Conservation (phyloP, 1,140 invertebrate species). For the Drosophila miranda region DNA sequence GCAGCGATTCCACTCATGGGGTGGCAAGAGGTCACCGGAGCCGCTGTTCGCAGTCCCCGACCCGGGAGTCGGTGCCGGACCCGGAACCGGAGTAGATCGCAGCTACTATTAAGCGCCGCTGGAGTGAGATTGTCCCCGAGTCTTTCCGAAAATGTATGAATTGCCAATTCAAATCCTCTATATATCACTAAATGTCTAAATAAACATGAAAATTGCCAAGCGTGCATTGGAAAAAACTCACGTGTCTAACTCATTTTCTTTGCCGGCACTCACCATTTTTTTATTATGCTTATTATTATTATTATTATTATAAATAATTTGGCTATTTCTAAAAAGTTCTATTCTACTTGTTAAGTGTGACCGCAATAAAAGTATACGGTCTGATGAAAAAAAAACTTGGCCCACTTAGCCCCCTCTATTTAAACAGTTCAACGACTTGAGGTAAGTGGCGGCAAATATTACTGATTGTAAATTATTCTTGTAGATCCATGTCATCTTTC, state of each 20-base stretch:
- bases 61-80: slow-evolving; percentile 5
- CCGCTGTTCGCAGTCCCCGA: slow-evolving; percentile 23
- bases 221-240: slow-evolving; percentile 12
- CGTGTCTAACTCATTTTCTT: background rate
- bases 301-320: too few species aligned
- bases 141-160: slow-evolving; percentile 65
- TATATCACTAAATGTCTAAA: slow-evolving; percentile 62
- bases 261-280: slow-evolving; percentile 15
- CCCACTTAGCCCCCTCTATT: too few species aligned
- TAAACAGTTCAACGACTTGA: too few species aligned
- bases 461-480: too few species aligned
- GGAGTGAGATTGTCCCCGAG: background rate
- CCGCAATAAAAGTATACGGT: too few species aligned
- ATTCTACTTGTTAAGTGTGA: too few species aligned
- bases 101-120: slow-evolving; percentile 39
- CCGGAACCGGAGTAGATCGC: slow-evolving; percentile 25
- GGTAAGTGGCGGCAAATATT: too few species aligned
- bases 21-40: slow-evolving; percentile 73
- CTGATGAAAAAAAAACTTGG: too few species aligned
- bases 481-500: too few species aligned
- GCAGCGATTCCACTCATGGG: slow-evolving; percentile 82
- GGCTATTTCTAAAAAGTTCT: too few species aligned
- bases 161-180: slow-evolving; percentile 48
- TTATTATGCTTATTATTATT: background rate
- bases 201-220: slow-evolving; percentile 50